These are phyloP conservation scores for Branchipolynoe longqiensis DNA, from an alignment of 2,888 invertebrate species.

Conservation along the genomic window DNA sequence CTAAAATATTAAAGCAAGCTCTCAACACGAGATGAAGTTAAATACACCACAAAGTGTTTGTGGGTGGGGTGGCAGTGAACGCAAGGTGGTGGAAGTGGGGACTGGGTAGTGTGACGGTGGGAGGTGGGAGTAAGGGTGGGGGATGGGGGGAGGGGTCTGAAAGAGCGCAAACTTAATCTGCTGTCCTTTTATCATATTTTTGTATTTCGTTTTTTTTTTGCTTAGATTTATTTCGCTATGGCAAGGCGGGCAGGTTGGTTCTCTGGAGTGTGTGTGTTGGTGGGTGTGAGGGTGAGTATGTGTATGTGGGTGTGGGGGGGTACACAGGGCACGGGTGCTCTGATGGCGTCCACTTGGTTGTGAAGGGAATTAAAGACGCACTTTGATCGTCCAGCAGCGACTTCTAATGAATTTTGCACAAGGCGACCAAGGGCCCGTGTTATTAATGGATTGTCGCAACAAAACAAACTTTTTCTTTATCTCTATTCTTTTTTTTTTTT, in stretches of 20 bases:
- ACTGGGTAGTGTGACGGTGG: not conserved
- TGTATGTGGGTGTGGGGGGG: not conserved
- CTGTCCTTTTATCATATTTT: no score
- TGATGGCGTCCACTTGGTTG: not conserved
- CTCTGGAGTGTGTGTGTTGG: not conserved
- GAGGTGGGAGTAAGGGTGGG: not conserved
- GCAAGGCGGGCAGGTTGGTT: not conserved
- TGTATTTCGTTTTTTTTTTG: no score
- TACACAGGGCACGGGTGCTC: not conserved
- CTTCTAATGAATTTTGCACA: constrained; percentile 26
- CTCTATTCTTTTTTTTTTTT: no score
- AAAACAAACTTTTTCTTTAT: no score
- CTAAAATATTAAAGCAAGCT: no score
- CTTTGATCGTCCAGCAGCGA: constrained; percentile 2
- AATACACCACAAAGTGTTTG: no score
- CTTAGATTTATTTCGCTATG: not conserved
- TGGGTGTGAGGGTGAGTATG: not conserved
- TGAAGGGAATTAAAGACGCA: constrained; percentile 4
- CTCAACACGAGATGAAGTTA: no score
- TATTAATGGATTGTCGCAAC: no score
- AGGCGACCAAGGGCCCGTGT: no score
- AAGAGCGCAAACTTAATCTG: not conserved
- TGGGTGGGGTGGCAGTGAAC: not conserved
- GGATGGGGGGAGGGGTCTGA: not conserved
- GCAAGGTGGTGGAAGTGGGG: not conserved